Percentiles rank a stretch among this genome's conserved stretches.
Conservation (phyloP, 2,888 invertebrate species). For the Cosmia pyralina region DNA sequence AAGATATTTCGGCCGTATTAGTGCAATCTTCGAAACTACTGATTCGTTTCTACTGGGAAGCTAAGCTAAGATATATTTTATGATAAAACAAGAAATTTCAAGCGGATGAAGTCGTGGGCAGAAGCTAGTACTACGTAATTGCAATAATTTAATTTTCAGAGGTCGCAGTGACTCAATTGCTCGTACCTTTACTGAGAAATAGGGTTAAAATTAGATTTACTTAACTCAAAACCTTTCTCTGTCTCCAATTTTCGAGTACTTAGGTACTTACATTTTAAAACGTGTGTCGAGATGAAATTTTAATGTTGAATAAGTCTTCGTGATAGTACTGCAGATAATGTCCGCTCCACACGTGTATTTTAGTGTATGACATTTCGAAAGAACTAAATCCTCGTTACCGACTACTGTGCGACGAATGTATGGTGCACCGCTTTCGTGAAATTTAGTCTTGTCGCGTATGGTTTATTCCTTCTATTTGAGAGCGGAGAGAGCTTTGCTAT, state of each 20-base stretch:
- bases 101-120: background rate
- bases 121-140: background rate
- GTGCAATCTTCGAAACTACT: background rate
- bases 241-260: background rate
- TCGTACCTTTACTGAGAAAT: conserved; percentile 2
- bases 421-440: conserved; percentile 19
- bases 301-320: conserved; percentile 2
- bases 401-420: conserved; percentile 17
- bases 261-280: conserved; percentile 15
- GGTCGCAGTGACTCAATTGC: conserved; percentile 20
- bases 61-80: background rate
- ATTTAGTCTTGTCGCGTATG: conserved; percentile 28
- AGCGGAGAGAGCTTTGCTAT: background rate
- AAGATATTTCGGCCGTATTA: too few relatives aligned
- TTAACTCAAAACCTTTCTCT: background rate
- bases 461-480: conserved; percentile 5
- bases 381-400: conserved; percentile 32
- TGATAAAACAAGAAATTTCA: background rate
- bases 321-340: conserved; percentile 34
- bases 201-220: conserved; percentile 27
- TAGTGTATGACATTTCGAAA: conserved; percentile 46
- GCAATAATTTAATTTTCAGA: conserved; percentile 16
- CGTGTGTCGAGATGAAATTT: conserved; percentile 6
- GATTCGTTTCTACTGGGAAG: background rate
- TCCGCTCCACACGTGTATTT: conserved; percentile 35